Evolutionary conservation across 2,888 invertebrate genomes (phyloP), one percentile per base, ranked within the genome.

Genomic region (Proisotoma minuta): DNA sequence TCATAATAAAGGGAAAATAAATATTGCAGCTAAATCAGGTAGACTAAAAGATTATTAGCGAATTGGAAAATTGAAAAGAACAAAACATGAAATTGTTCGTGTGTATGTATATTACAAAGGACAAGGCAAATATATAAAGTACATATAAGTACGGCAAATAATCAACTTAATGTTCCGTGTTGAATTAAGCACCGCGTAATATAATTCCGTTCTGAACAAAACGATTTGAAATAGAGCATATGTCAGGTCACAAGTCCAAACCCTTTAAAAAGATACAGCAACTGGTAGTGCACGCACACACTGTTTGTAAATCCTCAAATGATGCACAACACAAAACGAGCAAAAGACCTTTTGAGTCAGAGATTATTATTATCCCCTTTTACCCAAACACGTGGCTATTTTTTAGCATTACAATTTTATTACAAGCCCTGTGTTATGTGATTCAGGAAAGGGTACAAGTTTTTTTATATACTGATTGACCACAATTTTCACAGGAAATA

Each of bases 101-200:
- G n/a, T n/a, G n/a, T n/a, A n/a, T n/a, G n/a, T n/a, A n/a, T n/a
- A n/a, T n/a, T n/a, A n/a, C n/a, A n/a, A n/a, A n/a, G n/a, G n/a
- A n/a, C n/a, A n/a, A n/a, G n/a, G n/a, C n/a, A n/a, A n/a, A n/a
- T n/a, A n/a, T n/a, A 52, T 52, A 52, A 52, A 52, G 26, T n/a
- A 29, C 28, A 52, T 18, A 43, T n/a, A 43, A 43, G n/a, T n/a
- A n/a, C n/a, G n/a, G n/a, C 43, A 43, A 52, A 28, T 26, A 52
- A 52, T 28, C 52, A 26, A 52, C 24, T 28, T 52, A 52, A 52
- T 52, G 26, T 43, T n/a, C 43, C 43, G 43, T 43, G 43, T 43
- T 43, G 43, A 43, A 43, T 43, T 43, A 43, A 43, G 43, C 18
- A 43, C 43, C 18, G 43, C 15, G 5, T 5, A 20, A 43, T 34